Evolutionary conservation across 2,888 invertebrate genomes (phyloP).

Genomic region (Campoplex nolae): DNA sequence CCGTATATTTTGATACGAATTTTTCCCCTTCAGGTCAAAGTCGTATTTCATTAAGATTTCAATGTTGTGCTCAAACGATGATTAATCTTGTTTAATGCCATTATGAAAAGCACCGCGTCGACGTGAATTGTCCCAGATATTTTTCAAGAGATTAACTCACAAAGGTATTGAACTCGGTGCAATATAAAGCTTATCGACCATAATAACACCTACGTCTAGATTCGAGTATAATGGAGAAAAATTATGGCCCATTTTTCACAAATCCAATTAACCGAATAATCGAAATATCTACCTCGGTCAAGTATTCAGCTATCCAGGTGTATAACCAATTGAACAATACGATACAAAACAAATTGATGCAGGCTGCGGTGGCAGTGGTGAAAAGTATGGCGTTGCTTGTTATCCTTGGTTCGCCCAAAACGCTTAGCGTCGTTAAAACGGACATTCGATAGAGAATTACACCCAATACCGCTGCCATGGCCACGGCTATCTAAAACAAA

Average conservation of each 20-base stretch:
- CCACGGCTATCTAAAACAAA: conserved; percentile 88
- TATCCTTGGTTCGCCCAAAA: conserved; percentile 86
- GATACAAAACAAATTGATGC: conserved; percentile 96
- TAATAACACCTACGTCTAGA: not conserved
- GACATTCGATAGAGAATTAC: conserved; percentile 97
- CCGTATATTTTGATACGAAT: not conserved
- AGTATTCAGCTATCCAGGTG: conserved; percentile 92
- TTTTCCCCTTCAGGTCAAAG: not conserved
- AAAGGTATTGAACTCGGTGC: not conserved
- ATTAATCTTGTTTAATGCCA: not conserved
- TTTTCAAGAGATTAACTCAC: not conserved
- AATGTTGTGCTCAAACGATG: not conserved
- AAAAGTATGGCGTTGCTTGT: conserved; percentile 93
- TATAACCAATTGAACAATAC: conserved; percentile 95
- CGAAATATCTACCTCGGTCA: conserved; percentile 89
- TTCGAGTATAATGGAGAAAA: not conserved
- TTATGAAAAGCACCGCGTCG: not conserved
- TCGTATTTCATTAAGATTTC: not conserved
- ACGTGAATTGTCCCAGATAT: not conserved
- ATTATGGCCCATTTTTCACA: not conserved
- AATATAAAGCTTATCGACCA: not conserved
- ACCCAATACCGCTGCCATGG: conserved; percentile 95
- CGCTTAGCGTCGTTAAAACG: conserved; percentile 88
- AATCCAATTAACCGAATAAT: not conserved
- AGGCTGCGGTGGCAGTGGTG: conserved; percentile 96